Evolutionary conservation across 2,113 vertebrate genomes (phyloP), one percentile per base, ranked within the genome.

Genomic region (Nothoprocta perdicaria): DNA sequence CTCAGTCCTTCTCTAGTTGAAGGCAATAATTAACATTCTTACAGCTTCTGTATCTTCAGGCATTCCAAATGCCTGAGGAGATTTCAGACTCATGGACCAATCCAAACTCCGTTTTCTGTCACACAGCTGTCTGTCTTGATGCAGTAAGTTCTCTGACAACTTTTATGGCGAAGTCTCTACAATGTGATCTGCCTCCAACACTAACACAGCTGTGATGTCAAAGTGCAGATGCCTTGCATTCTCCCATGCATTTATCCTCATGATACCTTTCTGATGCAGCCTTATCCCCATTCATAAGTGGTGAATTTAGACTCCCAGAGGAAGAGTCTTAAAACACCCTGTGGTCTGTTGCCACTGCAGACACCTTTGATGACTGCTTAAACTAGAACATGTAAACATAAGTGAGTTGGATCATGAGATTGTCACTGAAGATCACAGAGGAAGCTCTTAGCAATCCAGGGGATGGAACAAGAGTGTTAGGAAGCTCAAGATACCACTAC

Each of bases 161-260:
- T 87, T 88, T 84, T 84, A 55, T 73, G 86, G 62, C 1, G 0
- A 66, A 86, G 74, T 55, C 69, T 86, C 66, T 0, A 0, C 73
- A 83, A 50, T 0, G 0, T 48, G 60, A 53, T 89, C 38, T 88
- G 66, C 75, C 43, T 92, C 62, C 40, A 66, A 53, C 58, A 61
- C 53, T 92, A 91, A 84, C 81, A 80, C 75, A 94, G 89, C 89
- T 95, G 87, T 81, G 87, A 60, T 76, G 89, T 92, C 89, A 92
- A 82, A 95, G 93, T 91, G 87, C 81, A 93, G 82, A 92, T 94
- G 50, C 79, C 63, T 91, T 45, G 50, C 75, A 69, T 93, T 94
- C 72, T 89, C 82, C 41, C n/a, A 52, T 66, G 71, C 71, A 53
- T 83, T 94, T 93, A 92, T 58, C 71, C 78, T 82, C 87, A 45